Evolutionary conservation across 2,888 invertebrate genomes (phyloP), one percentile per base, ranked within the genome.

Genomic region (Dryocosmus kuriphilus): DNA sequence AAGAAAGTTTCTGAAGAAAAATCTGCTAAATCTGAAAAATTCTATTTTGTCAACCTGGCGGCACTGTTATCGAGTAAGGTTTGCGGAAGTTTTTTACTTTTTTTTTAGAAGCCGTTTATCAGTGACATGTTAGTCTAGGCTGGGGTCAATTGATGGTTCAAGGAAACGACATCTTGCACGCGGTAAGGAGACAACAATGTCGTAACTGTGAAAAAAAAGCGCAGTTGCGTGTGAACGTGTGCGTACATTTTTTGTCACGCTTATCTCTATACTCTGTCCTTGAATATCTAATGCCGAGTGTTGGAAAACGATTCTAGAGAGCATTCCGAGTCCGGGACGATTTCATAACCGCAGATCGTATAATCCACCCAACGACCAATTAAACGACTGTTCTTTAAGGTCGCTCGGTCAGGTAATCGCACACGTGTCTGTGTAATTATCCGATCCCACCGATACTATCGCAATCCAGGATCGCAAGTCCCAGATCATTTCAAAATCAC

Each of bases 291-390:
- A 83, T 80, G 77, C 30, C 79, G 55, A 19, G 77, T 82, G 76
- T 82, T 79, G 81, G 77, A 73, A 63, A 80, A 79, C 74, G 76
- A 82, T 82, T 80, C 38, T 67, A 77, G 78, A 79, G 79, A 82
- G 79, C 81, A 83, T 82, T 82, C 81, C 61, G 77, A 60, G 74
- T 14, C 32, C 51, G 46, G 32, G 57, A 80, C 82, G 83, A 85
- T 86, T 87, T 86, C 77, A 85, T 85, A 86, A 86, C 85, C 80
- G 75, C 75, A 80, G 80, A 80, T 82, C 84, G 81, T 83, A 83
- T 83, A 82, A 78, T 83, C 79, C 79, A 62, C 76, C 77, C 78
- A 81, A 80, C 79, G 83, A 83, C 80, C 85, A 83, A 86, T 86
- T 86, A 85, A 83, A 77, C 81, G 80, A 80, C 81, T 80, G 83